Evolutionary conservation across 2,888 invertebrate genomes (phyloP), one percentile per base, ranked within the genome.

Genomic region (Fragum fragum): DNA sequence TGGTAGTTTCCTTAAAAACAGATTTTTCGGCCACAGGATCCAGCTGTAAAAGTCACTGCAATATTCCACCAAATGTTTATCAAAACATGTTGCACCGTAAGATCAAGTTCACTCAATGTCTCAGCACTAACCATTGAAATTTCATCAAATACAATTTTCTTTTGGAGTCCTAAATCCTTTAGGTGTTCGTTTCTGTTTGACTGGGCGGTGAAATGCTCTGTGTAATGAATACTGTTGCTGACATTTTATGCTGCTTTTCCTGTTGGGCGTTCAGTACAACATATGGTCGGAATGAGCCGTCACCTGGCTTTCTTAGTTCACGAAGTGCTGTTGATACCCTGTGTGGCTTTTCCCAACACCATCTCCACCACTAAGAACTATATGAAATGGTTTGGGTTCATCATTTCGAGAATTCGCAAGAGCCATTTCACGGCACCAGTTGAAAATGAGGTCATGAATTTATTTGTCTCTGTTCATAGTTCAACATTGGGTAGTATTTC

Each of bases 191-290:
- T 14, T n/a, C 39, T 68, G 39, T 63, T 55, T 86, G 1, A 84
- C 75, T 57, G 85, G 83, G 3, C 83, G 57, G 32, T 36, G 39
- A 53, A 83, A 82, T n/a, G 81, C 83, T 42, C 70, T 29, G 52
- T 87, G 86, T 16, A 86, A 23, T 39, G 82, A n/a, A n/a, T 87
- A 0, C 59, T 83, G 16, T 76, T 75, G 63, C 61, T 66, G 32
- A 85, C 79, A 42, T 84, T 84, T 9, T 61, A 42, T 57, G 81
- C 84, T 36, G 78, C 85, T 70, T 73, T 85, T 70, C 81, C 85
- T 23, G 76, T 85, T 18, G 85, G 72, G 81, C 81, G 29, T 81
- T 76, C 14, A 81, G 28, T 1, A 85, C 9, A 1, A 81, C 81
- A 55, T 76, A 36, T 23, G 76, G 71, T 63, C 3, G 26, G 32